Conservation (phyloP, 2,888 invertebrate genomes). For the Bruchidius siliquastri region DNA sequence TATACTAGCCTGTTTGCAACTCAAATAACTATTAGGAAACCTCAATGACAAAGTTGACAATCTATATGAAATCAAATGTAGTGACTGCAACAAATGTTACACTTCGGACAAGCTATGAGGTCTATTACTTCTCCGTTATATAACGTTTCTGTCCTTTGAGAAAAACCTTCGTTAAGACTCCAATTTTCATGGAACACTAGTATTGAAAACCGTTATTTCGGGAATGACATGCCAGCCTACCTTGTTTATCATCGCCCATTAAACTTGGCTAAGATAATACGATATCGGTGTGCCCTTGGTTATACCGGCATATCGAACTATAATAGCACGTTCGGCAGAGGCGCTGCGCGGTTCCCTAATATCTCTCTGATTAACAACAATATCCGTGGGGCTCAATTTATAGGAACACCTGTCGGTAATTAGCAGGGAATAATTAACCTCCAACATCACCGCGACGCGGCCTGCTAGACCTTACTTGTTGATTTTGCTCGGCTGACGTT, state of each 20-base stretch:
- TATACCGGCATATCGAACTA: background rate
- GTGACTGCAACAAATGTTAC: no score
- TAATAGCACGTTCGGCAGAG: background rate
- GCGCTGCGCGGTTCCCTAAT: background rate
- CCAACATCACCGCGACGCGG: background rate
- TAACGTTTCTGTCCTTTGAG: no score
- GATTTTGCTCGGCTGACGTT: background rate
- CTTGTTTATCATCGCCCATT: background rate
- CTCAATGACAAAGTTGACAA: no score
- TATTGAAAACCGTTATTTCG: background rate
- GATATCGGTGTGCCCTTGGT: background rate
- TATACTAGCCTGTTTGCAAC: no score
- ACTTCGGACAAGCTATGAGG: no score
- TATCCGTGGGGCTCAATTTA: conserved; percentile 2
- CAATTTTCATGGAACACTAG: background rate
- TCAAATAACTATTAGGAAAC: no score
- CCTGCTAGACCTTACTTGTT: conserved; percentile 2
- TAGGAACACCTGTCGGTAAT: conserved; percentile 3
- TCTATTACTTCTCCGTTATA: no score
- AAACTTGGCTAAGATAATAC: background rate
- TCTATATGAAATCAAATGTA: no score
- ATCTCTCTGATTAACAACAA: conserved; percentile 2
- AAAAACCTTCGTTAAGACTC: no score
- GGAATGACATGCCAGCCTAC: background rate
- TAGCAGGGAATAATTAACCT: conserved; percentile 2